Evolutionary conservation across 2,888 invertebrate species (phyloP).

Genomic region (Papilio gigon): DNA sequence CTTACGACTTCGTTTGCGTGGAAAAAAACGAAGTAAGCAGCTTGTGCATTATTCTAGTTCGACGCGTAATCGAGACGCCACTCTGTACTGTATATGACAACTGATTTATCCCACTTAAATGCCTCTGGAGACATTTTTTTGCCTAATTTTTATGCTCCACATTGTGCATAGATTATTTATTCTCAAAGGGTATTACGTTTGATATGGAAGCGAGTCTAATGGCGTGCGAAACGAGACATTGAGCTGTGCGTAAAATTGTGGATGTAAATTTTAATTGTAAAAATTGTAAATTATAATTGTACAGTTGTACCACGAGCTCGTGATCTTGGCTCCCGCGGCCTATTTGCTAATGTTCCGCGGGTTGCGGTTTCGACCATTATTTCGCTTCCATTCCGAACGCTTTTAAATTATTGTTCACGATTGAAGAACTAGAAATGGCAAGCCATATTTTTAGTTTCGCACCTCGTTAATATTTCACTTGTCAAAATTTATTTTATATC

Average conservation of each 20-base stretch:
- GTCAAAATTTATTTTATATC: conserved; percentile 49
- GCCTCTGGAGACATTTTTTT: too few species aligned
- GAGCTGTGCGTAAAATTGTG: conserved; percentile 62
- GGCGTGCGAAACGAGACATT: conserved; percentile 56
- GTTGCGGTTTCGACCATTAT: conserved; percentile 53
- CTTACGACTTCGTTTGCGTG: too few species aligned
- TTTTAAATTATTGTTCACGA: conserved; percentile 58
- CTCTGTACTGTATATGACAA: too few species aligned
- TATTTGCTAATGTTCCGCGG: conserved; percentile 51
- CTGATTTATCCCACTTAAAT: too few species aligned
- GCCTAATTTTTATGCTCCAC: too few species aligned
- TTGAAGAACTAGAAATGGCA: conserved; percentile 40
- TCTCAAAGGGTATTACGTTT: conserved; percentile 40
- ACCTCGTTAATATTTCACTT: conserved; percentile 52
- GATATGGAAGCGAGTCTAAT: conserved; percentile 58
- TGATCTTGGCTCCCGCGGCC: conserved; percentile 53
- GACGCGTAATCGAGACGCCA: too few species aligned
- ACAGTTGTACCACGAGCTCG: conserved; percentile 60
- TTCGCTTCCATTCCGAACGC: conserved; percentile 54
- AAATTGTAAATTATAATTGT: too few species aligned
- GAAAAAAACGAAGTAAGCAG: too few species aligned
- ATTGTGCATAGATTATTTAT: too few species aligned
- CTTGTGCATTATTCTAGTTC: too few species aligned
- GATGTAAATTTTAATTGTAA: too few species aligned
- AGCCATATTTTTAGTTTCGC: conserved; percentile 47